These are phyloP conservation scores for Corynorhinus townsendii DNA, from an alignment of 2,113 vertebrate species.

Conservation along the genomic window DNA sequence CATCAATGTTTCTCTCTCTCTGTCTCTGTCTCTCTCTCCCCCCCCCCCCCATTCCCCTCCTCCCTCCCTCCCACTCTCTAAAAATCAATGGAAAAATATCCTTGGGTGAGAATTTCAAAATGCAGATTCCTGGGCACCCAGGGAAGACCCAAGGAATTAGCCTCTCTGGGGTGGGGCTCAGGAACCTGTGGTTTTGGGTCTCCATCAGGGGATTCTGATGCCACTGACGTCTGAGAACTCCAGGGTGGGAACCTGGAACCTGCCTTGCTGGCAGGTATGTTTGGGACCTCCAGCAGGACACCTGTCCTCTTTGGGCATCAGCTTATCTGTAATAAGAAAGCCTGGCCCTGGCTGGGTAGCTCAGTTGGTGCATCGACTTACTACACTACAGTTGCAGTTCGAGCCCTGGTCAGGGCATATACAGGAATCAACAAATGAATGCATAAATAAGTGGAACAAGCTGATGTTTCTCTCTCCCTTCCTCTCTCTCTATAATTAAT, in stretches of 20 bases:
- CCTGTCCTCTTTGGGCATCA: background rate
- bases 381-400: background rate
- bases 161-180: background rate
- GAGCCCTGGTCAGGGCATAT: background rate
- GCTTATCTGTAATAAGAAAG: background rate
- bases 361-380: background rate
- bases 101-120: background rate
- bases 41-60: too few relatives aligned
- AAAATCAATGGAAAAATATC: too few relatives aligned
- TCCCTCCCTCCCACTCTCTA: too few relatives aligned
- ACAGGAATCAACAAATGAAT: background rate
- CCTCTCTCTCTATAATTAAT: background rate
- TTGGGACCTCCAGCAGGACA: background rate
- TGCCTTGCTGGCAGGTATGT: rapidly evolving
- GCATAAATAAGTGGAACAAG: background rate
- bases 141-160: background rate
- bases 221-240: background rate
- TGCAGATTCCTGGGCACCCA: background rate
- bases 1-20: too few relatives aligned
- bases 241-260: background rate
- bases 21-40: too few relatives aligned
- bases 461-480: background rate
- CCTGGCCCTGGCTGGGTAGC: background rate
- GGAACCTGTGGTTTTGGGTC: background rate
- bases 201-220: too few relatives aligned